These are phyloP conservation scores for Phenacoccus solenopsis DNA, from an alignment of 1,140 invertebrate genomes.

Conservation along the genomic window DNA sequence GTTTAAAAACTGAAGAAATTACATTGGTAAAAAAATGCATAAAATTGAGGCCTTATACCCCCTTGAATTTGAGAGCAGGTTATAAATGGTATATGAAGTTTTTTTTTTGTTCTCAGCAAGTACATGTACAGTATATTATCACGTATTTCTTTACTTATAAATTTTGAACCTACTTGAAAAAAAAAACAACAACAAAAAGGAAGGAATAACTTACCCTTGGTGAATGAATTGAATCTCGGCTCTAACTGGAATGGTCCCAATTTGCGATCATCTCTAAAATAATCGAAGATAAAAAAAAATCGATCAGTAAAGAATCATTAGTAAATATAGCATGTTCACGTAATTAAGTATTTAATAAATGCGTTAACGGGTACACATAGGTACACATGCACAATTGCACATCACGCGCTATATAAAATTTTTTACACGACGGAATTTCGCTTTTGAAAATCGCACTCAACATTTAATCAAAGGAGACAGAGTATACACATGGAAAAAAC, in stretches of 20 bases:
- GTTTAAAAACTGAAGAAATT: no score
- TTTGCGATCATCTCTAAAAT: constrained; percentile 6
- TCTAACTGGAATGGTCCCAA: constrained; percentile 6
- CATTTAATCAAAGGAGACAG: not conserved
- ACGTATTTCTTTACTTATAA: no score
- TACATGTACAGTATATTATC: no score
- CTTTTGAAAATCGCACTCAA: not conserved
- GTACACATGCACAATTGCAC: not conserved
- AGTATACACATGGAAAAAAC: not conserved
- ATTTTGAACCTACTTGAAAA: not conserved
- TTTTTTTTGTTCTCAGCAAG: no score
- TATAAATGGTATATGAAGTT: no score
- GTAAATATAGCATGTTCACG: not conserved
- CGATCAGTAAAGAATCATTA: not conserved
- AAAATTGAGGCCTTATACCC: no score
- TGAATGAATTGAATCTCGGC: not conserved
- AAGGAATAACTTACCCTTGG: not conserved
- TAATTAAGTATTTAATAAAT: not conserved
- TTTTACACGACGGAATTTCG: not conserved
- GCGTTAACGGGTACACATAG: not conserved
- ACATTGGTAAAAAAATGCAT: no score
- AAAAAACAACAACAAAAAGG: not conserved
- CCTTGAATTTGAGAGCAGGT: no score
- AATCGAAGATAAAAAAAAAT: not conserved
- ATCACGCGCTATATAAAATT: not conserved